Base-by-base conservation (phyloP, 1,140 invertebrate species). In the Elysia chlorotica region DNA sequence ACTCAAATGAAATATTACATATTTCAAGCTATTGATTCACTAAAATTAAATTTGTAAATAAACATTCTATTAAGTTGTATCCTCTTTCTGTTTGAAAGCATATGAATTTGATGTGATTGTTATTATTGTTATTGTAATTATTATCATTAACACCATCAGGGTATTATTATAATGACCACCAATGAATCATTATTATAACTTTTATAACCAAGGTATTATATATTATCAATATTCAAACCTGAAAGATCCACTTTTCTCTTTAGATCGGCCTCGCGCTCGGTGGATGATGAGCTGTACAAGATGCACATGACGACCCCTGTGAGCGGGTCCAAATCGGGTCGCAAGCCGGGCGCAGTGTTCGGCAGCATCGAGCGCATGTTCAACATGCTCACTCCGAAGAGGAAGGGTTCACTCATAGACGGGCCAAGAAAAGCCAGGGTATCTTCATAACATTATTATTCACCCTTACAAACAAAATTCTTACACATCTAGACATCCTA, bases 351-450 rank as follows among this genome's bases (percentile, higher is more conserved):
- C 0, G 79, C 85, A 0, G 89, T 94, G 66, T 89, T 93, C 81
- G 92, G 92, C 2, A 92, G 90, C 79, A 89, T 94, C 53, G 93
- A 94, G 83, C 89, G 91, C 74, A 90, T 94, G 41, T 89, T 90
- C 74, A 90, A 90, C 73, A 92, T 93, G 77, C 84, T 94, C 1
- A 94, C 93, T 17, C 93, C 93, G 0, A 88, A 89, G 76, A 92
- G 91, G 82, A 78, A 83, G 62, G 87, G 87, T 19, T 78, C 77
- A n/a, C 74, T 78, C 2, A 71, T 71, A 38, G 85, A 85, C 38
- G 84, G 82, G 10, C 86, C 87, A 6, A 81, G 85, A 65, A 87
- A 87, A 80, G 86, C 86, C 21, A 87, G 86, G 81, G 87, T 87
- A 65, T 72, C 73, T 70, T 25, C 4, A 37, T 10, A 37, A 38